These are phyloP conservation scores for Siderastrea siderea DNA, from an alignment of 92 coral and sea anemone genomes.

Conservation along the genomic window DNA sequence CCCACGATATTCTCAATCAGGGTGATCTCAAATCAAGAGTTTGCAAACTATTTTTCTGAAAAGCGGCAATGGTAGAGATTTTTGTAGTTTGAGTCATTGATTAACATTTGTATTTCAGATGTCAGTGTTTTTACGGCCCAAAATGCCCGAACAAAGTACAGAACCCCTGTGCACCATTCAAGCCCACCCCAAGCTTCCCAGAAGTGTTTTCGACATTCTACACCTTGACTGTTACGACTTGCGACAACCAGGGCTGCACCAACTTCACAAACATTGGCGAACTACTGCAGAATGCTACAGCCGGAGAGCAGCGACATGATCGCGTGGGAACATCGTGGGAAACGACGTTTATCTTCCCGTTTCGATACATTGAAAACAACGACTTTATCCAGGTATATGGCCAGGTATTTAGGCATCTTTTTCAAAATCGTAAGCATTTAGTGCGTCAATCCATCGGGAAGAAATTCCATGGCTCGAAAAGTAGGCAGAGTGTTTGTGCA, in stretches of 20 bases:
- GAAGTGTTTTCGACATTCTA: conserved; percentile 64
- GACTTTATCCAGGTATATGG: conserved; percentile 27
- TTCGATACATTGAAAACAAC: conserved; percentile 1
- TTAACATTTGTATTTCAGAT: conserved; percentile 16
- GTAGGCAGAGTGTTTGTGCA: too few species aligned
- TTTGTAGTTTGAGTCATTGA: too few species aligned
- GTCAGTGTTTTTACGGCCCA: conserved; percentile 72
- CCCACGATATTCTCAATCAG: too few species aligned
- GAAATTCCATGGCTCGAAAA: too few species aligned
- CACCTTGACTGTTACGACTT: conserved; percentile 36
- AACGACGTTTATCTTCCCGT: conserved; percentile 25
- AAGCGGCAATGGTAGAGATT: too few species aligned
- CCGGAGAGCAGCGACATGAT: conserved; percentile 24
- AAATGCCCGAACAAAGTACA: conserved; percentile 35
- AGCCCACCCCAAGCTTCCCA: conserved; percentile 79
- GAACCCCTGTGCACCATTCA: conserved; percentile 68
- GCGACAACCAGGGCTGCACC: conserved; percentile 27
- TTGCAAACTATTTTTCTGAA: too few species aligned
- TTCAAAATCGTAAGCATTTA: neutral
- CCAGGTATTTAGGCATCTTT: neutral
- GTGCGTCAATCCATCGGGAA: too few species aligned
- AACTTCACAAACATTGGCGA: conserved; percentile 28
- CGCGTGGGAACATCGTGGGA: conserved; percentile 20
- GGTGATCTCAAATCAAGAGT: too few species aligned
- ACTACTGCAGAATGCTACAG: conserved; percentile 28